Base-by-base conservation (phyloP, 2,113 vertebrate genomes). In the Apistogramma diplotaenia region DNA sequence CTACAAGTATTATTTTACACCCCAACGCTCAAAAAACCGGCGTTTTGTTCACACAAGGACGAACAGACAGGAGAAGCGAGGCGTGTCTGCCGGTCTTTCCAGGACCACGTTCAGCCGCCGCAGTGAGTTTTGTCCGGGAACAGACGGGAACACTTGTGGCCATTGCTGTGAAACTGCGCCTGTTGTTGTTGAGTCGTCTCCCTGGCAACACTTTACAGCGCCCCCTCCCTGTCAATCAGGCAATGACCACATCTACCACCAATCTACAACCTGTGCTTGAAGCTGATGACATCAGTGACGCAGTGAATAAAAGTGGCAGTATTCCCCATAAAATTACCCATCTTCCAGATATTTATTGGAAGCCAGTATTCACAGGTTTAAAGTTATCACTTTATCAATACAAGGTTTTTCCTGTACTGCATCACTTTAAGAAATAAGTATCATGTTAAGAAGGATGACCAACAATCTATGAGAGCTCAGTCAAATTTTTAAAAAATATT, bases 181-280 rank as follows among this genome's bases (percentile, higher is more conserved):
- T 54, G 86, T 60, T 89, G 93, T 92, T 92, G n/a, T 85, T 87
- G 35, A 82, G 78, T 23, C 83, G 92, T 94, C 90, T 85, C 92
- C 94, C 16, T 90, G 92, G 93, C 90, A 94, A 94, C 93, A 88
- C 8, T 1, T 35, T 4, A 82, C 86, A 72, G 90, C 90, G 86
- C 37, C 92, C 59, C 80, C 90, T 74, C 1, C 37, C 70, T 0
- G 76, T 5, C 57, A 56, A 15, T 46, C 40, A 18, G 23, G 21
- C 1, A 43, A 67, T 13, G 15, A 40, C 54, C 5, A 5, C 0
- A 49, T 53, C 23, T 56, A 12, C 4, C 43, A 12, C 4, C 43
- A 25, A 27, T n/a, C 18, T 56, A 46, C 15, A 59, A 21, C 65
- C 18, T 21, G 43, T 5, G 19, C 49, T 15, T 51, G 29, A 16